Evolutionary conservation across 2,888 invertebrate species (phyloP), one percentile per base, ranked within the genome.

Genomic region (Pharmacophagus antenor): DNA sequence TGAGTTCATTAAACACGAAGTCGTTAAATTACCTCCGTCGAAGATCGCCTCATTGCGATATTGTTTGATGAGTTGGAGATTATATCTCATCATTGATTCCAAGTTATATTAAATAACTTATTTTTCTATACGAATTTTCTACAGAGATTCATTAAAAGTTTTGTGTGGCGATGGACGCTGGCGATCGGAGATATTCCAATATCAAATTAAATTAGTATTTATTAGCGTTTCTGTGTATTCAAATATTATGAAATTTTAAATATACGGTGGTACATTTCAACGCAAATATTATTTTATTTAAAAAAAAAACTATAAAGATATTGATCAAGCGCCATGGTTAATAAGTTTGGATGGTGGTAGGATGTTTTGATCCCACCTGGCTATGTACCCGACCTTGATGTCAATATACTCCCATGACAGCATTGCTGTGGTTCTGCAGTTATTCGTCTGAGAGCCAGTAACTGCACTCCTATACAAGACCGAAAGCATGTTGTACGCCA

Each of bases 21-120:
- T 41, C 10, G 21, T 57, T 25, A 51, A 12, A 51, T 50, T 31
- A 44, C 44, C 17, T 27, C 21, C 27, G 42, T 22, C 21, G 42
- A 27, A 31, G 22, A 21, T 46, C 27, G 22, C 18, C 5, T 17
- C 31, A 51, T 12, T 51, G 27, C 22, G 6, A 23, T 46, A 51
- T 21, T 41, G 51, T 67, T 71, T 71, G 72, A 74, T 71, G 70
- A 72, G 70, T 70, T 70, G 42, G 63, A 63, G 76, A 77, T 75
- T 64, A 65, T 69, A 76, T 75, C 75, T 62, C 56, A 62, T 66
- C 69, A 69, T 71, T 71, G 68, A 63, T 64, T 59, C 63, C 67
- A 77, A 79, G 72, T 79, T 77, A 70, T 72, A 78, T 77, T 76
- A 77, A 76, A 74, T 73, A 77, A 77, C 67, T 78, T 76, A 71